Percentiles rank a stretch among this genome's conserved stretches.
These are phyloP conservation scores for Cataglyphis altisquamis DNA, from an alignment of 2,888 invertebrate genomes.

Conservation along the genomic window DNA sequence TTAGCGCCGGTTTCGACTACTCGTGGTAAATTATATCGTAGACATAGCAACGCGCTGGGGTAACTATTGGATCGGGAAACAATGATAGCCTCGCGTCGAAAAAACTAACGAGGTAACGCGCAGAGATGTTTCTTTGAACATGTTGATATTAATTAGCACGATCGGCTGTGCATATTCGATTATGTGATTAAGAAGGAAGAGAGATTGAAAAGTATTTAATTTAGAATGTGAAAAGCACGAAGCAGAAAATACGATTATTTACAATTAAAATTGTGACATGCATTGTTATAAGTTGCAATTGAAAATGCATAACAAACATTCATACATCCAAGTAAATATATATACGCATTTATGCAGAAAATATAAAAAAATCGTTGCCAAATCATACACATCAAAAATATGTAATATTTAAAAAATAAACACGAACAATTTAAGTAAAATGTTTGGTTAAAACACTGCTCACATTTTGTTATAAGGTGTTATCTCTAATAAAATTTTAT, in stretches of 20 bases:
- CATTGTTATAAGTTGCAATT: background rate
- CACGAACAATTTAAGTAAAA: background rate
- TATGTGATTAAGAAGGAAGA: background rate
- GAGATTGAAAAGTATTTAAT: background rate
- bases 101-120: constrained; percentile 25
- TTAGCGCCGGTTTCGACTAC: constrained; percentile 48
- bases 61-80: constrained; percentile 30
- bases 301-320: background rate
- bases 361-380: background rate
- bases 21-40: constrained; percentile 50
- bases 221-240: background rate
- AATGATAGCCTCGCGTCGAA: constrained; percentile 4
- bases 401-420: constrained; percentile 1
- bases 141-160: constrained; percentile 20
- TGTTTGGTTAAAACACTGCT: background rate
- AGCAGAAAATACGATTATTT: background rate
- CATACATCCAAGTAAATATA: background rate
- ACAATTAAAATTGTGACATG: background rate
- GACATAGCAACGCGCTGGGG: background rate
- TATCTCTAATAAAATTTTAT: constrained; percentile 26
- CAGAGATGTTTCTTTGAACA: background rate
- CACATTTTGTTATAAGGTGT: constrained; percentile 14
- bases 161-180: background rate
- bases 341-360: background rate
- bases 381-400: background rate